Conservation (phyloP, 2,113 vertebrate genomes). For the Microcebus jonahi region DNA sequence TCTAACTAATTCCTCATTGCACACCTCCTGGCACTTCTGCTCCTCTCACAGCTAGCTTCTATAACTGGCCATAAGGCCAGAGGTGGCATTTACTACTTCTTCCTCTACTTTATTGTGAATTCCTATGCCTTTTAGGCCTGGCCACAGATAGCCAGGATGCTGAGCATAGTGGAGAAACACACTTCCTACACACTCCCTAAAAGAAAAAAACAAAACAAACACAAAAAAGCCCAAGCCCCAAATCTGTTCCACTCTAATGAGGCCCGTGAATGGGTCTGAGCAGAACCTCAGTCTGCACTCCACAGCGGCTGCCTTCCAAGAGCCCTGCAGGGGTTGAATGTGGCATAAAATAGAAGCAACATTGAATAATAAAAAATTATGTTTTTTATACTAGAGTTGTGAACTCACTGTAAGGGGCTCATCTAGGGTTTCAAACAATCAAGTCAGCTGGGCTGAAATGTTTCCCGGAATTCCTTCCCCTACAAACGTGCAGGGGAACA, state of each 20-base stretch:
- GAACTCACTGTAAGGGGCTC: not conserved
- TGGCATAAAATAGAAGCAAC: not conserved
- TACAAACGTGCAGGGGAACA: no score
- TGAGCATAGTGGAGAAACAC: not conserved
- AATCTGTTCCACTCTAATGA: not conserved
- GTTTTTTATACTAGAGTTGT: not conserved
- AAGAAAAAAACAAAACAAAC: not conserved
- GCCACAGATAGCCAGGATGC: not conserved
- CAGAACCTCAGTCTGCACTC: not conserved
- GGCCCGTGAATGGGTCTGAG: not conserved
- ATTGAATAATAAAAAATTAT: not conserved
- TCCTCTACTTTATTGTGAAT: not conserved
- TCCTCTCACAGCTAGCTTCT: not conserved
- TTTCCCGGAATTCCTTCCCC: not conserved
- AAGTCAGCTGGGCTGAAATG: no score
- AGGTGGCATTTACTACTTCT: not conserved
- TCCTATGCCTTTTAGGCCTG: not conserved
- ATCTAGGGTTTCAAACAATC: not conserved
- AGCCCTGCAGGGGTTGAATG: not conserved
- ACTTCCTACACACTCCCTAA: not conserved
- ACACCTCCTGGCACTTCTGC: not conserved
- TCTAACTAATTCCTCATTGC: rapidly evolving
- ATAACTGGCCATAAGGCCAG: not conserved
- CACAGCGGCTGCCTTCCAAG: not conserved
- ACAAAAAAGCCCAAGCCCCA: no score